These are phyloP conservation scores for Diarsia dahlii DNA, from an alignment of 2,888 invertebrate species.

Conservation along the genomic window DNA sequence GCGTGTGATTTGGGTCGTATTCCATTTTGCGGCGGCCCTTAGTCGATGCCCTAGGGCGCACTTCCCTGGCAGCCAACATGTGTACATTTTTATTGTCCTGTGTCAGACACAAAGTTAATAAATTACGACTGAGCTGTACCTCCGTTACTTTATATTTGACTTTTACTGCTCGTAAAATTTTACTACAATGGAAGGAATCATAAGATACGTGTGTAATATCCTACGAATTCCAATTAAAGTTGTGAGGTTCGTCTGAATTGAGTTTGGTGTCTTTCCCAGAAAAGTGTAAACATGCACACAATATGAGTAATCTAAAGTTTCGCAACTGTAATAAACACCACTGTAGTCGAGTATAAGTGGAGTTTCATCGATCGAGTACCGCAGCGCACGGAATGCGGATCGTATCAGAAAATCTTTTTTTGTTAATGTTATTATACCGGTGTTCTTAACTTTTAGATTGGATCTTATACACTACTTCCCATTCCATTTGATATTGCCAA, in stretches of 20 bases:
- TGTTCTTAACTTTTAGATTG: constrained; percentile 51
- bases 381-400: neutral
- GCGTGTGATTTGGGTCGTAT: constrained; percentile 50
- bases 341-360: neutral
- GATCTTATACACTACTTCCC: constrained; percentile 40
- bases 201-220: constrained; percentile 36
- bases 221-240: constrained; percentile 35
- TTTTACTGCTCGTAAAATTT: constrained; percentile 65
- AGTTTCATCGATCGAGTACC: constrained; percentile 13
- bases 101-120: constrained; percentile 60
- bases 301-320: neutral
- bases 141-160: constrained; percentile 53
- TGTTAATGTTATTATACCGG: constrained; percentile 18
- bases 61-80: constrained; percentile 44
- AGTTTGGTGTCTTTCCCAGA: neutral
- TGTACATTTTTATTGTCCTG: constrained; percentile 62
- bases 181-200: constrained; percentile 58
- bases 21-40: constrained; percentile 36
- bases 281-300: neutral
- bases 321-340: constrained; percentile 17
- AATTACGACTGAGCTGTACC: constrained; percentile 56
- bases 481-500: constrained; percentile 47
- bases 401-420: constrained; percentile 25
- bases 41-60: constrained; percentile 47
- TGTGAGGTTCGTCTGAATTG: constrained; percentile 16